A percentile compares a stretch with the other conserved stretches of the same genome.
These are phyloP conservation scores for Homarus gammarus DNA, from an alignment of 2,888 invertebrate species.

Conservation along the genomic window DNA sequence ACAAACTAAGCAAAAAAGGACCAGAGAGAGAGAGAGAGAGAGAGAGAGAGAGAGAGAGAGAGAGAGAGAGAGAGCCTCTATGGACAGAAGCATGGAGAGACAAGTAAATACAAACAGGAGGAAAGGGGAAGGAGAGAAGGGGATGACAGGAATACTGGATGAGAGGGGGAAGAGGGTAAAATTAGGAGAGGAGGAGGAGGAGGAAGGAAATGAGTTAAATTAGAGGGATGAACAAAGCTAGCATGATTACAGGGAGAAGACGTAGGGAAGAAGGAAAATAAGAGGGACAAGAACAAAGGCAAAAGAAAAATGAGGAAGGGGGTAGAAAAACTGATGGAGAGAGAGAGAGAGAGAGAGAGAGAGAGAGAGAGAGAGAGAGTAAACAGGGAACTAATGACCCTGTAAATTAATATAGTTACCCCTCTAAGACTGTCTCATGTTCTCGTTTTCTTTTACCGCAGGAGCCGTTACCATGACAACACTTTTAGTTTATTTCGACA, in stretches of 20 bases:
- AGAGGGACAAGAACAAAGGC: background rate
- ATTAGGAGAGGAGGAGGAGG: no score
- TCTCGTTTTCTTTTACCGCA: no score
- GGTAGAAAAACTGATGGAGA: background rate
- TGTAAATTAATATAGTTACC: no score
- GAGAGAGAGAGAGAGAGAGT: conserved; percentile 10
- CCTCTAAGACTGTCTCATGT: no score
- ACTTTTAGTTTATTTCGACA: no score
- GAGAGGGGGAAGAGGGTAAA: background rate
- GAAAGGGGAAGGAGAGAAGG: background rate
- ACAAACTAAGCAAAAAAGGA: background rate
- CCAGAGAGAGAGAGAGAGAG: background rate
- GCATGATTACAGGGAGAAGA: no score
- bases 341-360: no score
- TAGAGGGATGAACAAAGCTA: background rate
- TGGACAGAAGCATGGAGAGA: no score
- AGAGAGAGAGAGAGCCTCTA: no score
- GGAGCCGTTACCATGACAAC: no score
- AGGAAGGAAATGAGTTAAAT: background rate
- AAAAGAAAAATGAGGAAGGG: background rate
- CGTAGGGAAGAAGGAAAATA: background rate
- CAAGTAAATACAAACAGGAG: background rate
- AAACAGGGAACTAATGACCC: no score
- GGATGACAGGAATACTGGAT: background rate
- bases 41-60: no score